phyloP scores from a whole-genome alignment of 2,113 vertebrate species.

The Mesoclemmys tuberculata region DNA sequence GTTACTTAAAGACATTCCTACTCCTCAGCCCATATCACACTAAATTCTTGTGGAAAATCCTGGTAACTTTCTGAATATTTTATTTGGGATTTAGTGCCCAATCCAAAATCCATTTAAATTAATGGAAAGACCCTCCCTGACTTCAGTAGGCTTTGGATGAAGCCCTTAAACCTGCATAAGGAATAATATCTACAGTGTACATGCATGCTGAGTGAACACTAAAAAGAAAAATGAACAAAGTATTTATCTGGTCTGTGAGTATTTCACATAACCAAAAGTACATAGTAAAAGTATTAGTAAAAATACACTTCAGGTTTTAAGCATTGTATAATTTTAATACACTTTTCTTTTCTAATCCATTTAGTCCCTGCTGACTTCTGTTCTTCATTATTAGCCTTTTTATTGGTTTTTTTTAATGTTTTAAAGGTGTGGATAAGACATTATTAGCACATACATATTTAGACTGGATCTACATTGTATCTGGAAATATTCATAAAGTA shows the following conservation, averaged over 20 bases:
- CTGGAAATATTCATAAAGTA: too few relatives aligned
- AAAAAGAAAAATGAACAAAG: rapidly evolving
- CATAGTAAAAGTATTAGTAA: background rate
- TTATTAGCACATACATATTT: background rate
- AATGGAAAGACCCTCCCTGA: background rate
- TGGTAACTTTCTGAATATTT: background rate
- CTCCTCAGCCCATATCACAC: background rate
- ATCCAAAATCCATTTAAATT: background rate
- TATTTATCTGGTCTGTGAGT: background rate
- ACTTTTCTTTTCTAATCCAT: background rate
- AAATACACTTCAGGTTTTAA: background rate
- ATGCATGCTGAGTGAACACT: background rate
- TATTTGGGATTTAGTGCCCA: background rate
- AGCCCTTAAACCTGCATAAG: background rate
- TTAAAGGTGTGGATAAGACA: conserved; percentile 1
- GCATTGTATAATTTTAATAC: background rate
- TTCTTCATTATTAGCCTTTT: background rate
- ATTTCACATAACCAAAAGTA: background rate
- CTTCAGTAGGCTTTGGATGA: background rate
- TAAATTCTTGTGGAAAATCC: background rate
- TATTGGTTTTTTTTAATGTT: background rate
- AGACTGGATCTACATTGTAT: background rate
- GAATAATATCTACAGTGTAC: background rate
- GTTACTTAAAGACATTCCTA: background rate
- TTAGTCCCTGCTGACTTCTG: background rate